Conservation (phyloP, 2,113 vertebrate species). For the Tenebrosternarchus preto region DNA sequence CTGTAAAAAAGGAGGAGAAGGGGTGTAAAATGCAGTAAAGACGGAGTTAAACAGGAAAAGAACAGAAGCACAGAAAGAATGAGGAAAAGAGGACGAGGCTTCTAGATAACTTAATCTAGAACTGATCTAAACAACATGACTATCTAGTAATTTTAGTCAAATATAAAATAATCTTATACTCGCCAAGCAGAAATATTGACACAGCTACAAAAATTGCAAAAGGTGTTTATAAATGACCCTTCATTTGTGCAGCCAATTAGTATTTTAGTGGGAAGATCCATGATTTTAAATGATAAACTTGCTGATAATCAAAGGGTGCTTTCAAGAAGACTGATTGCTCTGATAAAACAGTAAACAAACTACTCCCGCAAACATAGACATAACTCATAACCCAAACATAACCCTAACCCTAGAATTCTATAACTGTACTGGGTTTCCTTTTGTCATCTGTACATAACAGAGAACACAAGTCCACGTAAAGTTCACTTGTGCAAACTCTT, state of each 20-base stretch:
- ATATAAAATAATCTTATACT: not conserved
- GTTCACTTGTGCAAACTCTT: not conserved
- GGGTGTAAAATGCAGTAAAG: not conserved
- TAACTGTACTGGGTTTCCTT: not conserved
- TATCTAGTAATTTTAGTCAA: no score
- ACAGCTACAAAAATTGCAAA: not conserved
- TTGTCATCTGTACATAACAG: not conserved
- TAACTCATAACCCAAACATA: no score
- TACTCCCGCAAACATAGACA: no score
- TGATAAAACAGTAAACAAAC: not conserved
- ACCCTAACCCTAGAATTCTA: no score
- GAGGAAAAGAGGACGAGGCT: not conserved
- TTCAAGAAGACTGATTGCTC: not conserved
- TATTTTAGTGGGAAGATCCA: not conserved
- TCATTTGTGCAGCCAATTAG: not conserved
- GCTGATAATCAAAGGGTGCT: not conserved
- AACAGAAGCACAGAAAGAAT: not conserved
- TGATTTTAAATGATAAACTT: not conserved
- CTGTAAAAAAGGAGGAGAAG: conserved; percentile 66
- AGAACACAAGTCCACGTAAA: not conserved
- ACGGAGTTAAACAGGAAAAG: not conserved
- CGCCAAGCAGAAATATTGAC: not conserved
- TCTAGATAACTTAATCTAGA: no score
- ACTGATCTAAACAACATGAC: no score
- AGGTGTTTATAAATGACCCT: not conserved